These are phyloP conservation scores for Neosilurus hyrtlii DNA, from an alignment of 2,797 vertebrate genomes.

Conservation along the genomic window DNA sequence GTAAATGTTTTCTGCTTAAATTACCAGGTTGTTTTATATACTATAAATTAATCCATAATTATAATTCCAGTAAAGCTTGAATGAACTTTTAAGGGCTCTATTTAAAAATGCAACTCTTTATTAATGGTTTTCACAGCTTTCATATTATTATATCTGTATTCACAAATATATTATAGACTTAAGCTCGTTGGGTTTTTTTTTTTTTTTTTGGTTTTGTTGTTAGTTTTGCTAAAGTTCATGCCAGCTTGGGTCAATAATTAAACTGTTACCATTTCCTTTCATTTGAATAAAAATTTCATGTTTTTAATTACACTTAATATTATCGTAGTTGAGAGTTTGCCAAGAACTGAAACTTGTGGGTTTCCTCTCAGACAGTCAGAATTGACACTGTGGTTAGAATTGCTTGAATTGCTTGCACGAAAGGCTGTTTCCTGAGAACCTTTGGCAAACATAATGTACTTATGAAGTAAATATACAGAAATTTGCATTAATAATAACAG, in stretches of 20 bases:
- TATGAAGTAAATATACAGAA: not conserved
- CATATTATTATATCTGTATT: not conserved
- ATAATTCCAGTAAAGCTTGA: not conserved
- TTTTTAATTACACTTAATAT: not conserved
- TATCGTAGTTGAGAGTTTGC: not conserved
- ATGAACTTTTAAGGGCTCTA: not conserved
- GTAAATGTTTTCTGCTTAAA: not conserved
- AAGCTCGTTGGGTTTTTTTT: no score
- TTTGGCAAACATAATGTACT: not conserved
- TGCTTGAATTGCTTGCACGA: not conserved
- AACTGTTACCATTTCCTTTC: not conserved
- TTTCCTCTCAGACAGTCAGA: not conserved
- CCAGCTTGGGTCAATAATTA: not conserved
- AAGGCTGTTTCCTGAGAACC: not conserved
- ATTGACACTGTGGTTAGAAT: slow-evolving; percentile 8
- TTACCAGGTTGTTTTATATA: not conserved
- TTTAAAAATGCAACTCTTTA: not conserved
- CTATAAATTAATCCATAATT: no score
- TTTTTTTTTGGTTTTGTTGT: not conserved
- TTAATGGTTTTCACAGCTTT: not conserved
- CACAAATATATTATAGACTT: not conserved
- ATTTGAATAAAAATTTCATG: not conserved
- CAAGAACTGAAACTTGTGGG: slow-evolving; percentile 4
- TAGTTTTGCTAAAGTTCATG: not conserved
- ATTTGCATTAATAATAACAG: not conserved